Conservation (phyloP, 2,888 invertebrate genomes). For the Congeria kusceri region DNA sequence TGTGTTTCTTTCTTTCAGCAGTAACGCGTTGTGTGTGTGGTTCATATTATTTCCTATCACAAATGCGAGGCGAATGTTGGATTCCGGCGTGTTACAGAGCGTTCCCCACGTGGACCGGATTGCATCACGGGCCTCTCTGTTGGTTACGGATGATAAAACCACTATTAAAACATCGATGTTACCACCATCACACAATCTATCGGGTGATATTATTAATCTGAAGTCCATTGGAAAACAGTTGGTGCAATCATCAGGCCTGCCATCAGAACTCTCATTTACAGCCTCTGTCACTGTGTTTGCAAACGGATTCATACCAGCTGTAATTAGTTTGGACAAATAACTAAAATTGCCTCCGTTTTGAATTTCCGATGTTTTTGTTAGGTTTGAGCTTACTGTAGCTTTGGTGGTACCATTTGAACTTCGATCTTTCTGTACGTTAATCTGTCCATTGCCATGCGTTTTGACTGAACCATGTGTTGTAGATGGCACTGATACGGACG, state of each 20-base stretch:
- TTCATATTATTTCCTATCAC: conserved; percentile 58
- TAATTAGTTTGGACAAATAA: no score
- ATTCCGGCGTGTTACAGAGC: conserved; percentile 47
- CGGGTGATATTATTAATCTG: conserved; percentile 51
- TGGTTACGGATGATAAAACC: conserved; percentile 62
- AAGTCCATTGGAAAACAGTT: conserved; percentile 68
- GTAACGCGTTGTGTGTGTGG: conserved; percentile 18
- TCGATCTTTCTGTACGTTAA: no score
- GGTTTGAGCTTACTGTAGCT: no score
- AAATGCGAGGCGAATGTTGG: conserved; percentile 63
- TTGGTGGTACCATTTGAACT: no score
- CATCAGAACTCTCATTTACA: no score
- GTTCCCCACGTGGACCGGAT: conserved; percentile 74
- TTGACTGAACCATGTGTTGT: no score
- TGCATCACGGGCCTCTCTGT: conserved; percentile 54
- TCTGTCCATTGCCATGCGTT: no score
- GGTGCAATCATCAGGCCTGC: conserved; percentile 58
- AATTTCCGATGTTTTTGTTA: no score
- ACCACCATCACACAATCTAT: conserved; percentile 50
- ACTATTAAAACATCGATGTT: conserved; percentile 64
- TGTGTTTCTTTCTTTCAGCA: conserved; percentile 58
- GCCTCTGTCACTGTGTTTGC: no score
- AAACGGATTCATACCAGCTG: no score
- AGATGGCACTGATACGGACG: no score
- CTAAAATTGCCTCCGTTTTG: no score